Conservation (phyloP, 1,140 invertebrate species). For the Dendroctonus ponderosae region DNA sequence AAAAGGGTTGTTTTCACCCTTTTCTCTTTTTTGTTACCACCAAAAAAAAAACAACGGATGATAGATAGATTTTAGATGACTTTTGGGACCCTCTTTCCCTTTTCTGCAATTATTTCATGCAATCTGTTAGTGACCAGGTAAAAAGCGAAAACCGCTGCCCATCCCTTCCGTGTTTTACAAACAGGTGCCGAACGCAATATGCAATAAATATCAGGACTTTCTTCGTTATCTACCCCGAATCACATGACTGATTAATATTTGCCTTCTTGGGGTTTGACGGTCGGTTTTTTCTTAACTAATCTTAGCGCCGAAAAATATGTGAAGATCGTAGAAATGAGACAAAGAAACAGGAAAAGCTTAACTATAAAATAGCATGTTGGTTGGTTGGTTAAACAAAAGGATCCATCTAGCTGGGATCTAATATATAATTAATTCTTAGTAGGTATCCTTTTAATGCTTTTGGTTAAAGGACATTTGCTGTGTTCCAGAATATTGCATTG, state of each 20-base stretch:
- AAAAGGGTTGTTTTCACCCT: slow-evolving; percentile 35
- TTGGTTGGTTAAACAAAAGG: too few relatives aligned
- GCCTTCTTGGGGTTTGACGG: slow-evolving; percentile 8
- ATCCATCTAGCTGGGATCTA: too few relatives aligned
- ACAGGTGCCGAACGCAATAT: slow-evolving; percentile 27
- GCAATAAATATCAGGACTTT: slow-evolving; percentile 31
- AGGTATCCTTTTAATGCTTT: too few relatives aligned
- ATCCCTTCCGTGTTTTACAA: slow-evolving; percentile 23
- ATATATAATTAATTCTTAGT: too few relatives aligned
- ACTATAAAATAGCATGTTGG: too few relatives aligned
- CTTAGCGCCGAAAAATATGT: too few relatives aligned
- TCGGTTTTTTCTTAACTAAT: too few relatives aligned
- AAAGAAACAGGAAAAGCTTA: too few relatives aligned
- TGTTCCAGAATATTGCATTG: too few relatives aligned
- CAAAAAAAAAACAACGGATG: slow-evolving; percentile 22
- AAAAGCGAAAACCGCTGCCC: slow-evolving; percentile 28
- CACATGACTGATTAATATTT: slow-evolving; percentile 22
- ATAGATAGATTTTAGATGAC: slow-evolving; percentile 28
- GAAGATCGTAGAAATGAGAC: too few relatives aligned
- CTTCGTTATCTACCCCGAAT: slow-evolving; percentile 19
- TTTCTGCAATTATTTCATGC: slow-evolving; percentile 28
- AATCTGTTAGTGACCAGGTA: slow-evolving; percentile 31
- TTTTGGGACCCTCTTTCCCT: slow-evolving; percentile 18
- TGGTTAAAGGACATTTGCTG: too few relatives aligned
- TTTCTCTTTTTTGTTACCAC: slow-evolving; percentile 23